A percentile compares a stretch with the other conserved stretches of the same genome.
These are phyloP conservation scores for Echinometra lucunter DNA, from an alignment of 53 echinoderm and acorn worm genomes.

Conservation along the genomic window DNA sequence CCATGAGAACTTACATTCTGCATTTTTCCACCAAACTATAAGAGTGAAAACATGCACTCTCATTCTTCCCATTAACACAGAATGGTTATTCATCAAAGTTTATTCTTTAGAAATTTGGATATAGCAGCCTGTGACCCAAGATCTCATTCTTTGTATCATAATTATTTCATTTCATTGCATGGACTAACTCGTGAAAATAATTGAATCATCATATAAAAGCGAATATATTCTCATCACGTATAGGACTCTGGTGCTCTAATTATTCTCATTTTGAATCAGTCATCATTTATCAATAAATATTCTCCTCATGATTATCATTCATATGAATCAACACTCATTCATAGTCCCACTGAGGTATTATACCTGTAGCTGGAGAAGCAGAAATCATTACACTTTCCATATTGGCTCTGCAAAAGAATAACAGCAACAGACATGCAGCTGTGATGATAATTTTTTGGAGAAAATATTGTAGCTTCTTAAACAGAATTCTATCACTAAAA, in stretches of 20 bases:
- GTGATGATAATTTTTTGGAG: not conserved
- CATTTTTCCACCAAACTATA: not conserved
- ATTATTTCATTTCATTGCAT: not conserved
- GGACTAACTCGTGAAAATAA: not conserved
- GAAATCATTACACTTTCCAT: no score
- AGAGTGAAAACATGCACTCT: not conserved
- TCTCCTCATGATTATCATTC: not conserved
- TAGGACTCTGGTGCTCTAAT: not conserved
- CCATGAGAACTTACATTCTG: not conserved
- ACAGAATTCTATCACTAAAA: not conserved
- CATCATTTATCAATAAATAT: not conserved
- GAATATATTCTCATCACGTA: not conserved
- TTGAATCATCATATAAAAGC: not conserved
- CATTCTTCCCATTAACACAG: not conserved
- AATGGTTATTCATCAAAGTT: not conserved
- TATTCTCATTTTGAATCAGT: not conserved
- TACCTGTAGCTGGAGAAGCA: no score
- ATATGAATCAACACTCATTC: not conserved
- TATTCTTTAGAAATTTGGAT: not conserved
- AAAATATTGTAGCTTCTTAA: no score
- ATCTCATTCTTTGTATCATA: not conserved
- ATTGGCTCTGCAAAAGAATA: not conserved
- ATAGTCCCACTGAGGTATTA: no score
- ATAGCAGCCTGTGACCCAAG: not conserved
- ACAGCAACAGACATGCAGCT: not conserved